phyloP scores from a whole-genome alignment of 2,888 invertebrate genomes.

The Drosophila imparisetae region DNA sequence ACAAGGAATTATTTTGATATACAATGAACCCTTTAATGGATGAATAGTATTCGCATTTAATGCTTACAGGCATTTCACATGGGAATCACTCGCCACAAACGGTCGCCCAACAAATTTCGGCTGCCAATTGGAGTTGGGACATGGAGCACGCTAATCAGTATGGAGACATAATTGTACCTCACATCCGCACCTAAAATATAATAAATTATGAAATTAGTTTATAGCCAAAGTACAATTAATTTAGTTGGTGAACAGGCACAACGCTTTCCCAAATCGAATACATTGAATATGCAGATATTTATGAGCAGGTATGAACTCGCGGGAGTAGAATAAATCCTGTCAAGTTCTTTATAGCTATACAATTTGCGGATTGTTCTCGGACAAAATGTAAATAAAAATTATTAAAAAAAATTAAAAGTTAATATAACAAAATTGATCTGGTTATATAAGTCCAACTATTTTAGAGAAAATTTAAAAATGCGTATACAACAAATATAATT shows the following conservation, averaged over 20 bases:
- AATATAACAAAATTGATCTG: neutral
- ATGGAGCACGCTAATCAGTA: constrained; percentile 68
- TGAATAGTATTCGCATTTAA: neutral
- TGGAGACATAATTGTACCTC: constrained; percentile 51
- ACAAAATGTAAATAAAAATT: neutral
- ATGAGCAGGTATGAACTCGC: neutral
- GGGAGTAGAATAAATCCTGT: neutral
- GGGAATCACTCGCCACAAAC: constrained; percentile 81
- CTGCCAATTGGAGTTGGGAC: constrained; percentile 63
- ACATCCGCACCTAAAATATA: constrained; percentile 47
- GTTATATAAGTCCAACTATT: neutral
- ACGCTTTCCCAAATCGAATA: neutral
- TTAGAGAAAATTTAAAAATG: neutral
- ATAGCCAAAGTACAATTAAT: neutral
- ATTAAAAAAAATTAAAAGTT: neutral
- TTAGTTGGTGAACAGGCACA: neutral
- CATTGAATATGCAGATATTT: neutral
- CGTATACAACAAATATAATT: neutral
- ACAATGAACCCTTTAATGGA: neutral
- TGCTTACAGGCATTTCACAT: constrained; percentile 84
- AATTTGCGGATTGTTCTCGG: neutral
- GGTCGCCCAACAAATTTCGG: constrained; percentile 75
- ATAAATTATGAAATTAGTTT: neutral
- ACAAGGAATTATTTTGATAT: neutral
- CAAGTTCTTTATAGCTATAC: neutral